Conservation (phyloP, 2,888 invertebrate genomes). For the Standfussiana lucernea region DNA sequence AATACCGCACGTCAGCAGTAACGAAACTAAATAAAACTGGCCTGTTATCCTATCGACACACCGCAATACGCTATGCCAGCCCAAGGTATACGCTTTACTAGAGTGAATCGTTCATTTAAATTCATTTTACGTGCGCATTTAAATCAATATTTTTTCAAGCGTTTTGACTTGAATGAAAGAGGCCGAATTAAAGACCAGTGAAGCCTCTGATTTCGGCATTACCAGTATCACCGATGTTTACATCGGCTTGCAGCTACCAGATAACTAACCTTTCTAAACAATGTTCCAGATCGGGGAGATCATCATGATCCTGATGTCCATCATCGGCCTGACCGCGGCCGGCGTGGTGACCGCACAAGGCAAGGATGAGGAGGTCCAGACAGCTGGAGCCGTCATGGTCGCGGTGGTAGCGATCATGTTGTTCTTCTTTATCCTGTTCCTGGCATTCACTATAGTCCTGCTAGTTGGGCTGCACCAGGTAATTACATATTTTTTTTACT, state of each 20-base stretch:
- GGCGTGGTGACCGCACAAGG: conserved; percentile 20
- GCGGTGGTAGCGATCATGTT: conserved; percentile 15
- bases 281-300: conserved; percentile 63
- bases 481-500: background rate
- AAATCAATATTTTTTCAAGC: background rate
- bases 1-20: background rate
- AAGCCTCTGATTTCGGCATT: background rate
- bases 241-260: background rate
- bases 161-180: background rate
- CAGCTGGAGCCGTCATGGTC: background rate
- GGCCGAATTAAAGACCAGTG: background rate
- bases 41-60: background rate
- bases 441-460: conserved; percentile 60
- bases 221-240: background rate
- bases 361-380: background rate
- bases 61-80: background rate
- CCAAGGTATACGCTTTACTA: background rate
- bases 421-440: conserved; percentile 51
- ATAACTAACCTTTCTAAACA: background rate
- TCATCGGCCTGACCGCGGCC: conserved; percentile 33
- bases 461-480: conserved; percentile 71
- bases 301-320: conserved; percentile 34
- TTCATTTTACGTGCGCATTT: background rate
- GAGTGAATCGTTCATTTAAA: background rate
- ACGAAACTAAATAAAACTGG: background rate